A percentile compares a stretch with the other conserved stretches of the same genome.
phyloP scores from a whole-genome alignment of 1,140 invertebrate genomes.

The Chelonus insularis region DNA sequence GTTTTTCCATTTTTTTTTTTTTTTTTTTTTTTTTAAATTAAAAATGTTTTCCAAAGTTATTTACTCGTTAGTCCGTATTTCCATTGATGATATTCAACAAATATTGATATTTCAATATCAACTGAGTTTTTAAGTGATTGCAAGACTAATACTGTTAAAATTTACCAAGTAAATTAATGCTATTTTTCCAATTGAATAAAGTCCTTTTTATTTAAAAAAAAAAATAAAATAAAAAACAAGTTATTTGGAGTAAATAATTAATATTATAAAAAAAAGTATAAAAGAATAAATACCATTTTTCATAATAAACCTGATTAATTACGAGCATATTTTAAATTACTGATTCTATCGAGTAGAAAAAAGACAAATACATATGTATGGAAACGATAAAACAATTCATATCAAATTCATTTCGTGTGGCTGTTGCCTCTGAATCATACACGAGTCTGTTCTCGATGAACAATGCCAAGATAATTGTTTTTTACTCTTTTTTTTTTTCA shows the following conservation, averaged over 20 bases:
- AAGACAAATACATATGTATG: no score
- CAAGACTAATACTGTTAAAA: neutral
- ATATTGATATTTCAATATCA: constrained; percentile 4
- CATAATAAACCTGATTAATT: no score
- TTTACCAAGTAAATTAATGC: neutral
- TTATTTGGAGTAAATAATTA: no score
- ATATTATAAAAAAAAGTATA: no score
- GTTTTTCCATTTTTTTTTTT: no score
- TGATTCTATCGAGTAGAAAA: no score
- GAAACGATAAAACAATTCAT: no score
- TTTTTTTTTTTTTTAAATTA: constrained; percentile 1
- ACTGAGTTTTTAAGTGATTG: constrained; percentile 1
- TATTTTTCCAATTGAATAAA: no score
- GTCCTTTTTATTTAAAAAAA: no score
- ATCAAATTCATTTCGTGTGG: neutral
- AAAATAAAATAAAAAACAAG: no score
- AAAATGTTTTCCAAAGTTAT: neutral
- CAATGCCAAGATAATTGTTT: constrained; percentile 9
- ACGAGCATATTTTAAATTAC: no score
- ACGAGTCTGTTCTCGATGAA: neutral
- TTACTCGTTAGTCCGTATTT: neutral
- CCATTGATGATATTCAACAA: neutral
- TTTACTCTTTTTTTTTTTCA: neutral
- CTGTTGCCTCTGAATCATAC: neutral
- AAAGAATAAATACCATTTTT: no score